These are phyloP conservation scores for Oriolus oriolus DNA, from an alignment of 2,113 vertebrate genomes.

Conservation along the genomic window DNA sequence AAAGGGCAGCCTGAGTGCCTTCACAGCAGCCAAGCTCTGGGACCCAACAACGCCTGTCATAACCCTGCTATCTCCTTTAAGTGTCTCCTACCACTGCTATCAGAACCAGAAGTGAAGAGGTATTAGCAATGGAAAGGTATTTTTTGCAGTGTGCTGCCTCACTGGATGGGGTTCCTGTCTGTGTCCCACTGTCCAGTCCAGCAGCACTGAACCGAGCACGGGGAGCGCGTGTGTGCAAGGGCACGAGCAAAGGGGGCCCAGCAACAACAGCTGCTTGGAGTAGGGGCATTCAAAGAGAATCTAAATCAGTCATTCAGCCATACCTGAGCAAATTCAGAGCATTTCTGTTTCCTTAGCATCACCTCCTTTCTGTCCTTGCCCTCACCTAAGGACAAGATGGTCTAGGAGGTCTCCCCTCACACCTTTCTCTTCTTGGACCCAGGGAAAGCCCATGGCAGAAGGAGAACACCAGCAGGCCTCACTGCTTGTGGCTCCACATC, in stretches of 20 bases:
- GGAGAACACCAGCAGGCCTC: not conserved
- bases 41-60: not conserved
- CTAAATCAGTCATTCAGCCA: not conserved
- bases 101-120: not conserved
- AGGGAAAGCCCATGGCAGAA: rapidly evolving
- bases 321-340: not conserved
- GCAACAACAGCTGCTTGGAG: rapidly evolving
- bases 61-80: not conserved
- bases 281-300: rapidly evolving
- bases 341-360: not conserved
- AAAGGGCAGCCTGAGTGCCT: not conserved
- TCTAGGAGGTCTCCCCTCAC: not conserved
- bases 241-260: not conserved
- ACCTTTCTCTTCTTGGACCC: not conserved
- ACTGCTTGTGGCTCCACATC: not conserved
- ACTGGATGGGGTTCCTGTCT: rapidly evolving
- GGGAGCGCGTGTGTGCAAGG: rapidly evolving
- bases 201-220: rapidly evolving
- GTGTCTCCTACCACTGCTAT: not conserved
- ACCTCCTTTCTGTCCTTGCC: not conserved
- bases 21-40: not conserved
- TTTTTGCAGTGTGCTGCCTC: not conserved
- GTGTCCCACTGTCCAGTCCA: not conserved
- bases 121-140: not conserved
- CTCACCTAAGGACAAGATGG: not conserved